Percentiles rank a stretch among this genome's conserved stretches.
These are phyloP conservation scores for Orussus abietinus DNA, from an alignment of 1,140 invertebrate species.

Conservation along the genomic window DNA sequence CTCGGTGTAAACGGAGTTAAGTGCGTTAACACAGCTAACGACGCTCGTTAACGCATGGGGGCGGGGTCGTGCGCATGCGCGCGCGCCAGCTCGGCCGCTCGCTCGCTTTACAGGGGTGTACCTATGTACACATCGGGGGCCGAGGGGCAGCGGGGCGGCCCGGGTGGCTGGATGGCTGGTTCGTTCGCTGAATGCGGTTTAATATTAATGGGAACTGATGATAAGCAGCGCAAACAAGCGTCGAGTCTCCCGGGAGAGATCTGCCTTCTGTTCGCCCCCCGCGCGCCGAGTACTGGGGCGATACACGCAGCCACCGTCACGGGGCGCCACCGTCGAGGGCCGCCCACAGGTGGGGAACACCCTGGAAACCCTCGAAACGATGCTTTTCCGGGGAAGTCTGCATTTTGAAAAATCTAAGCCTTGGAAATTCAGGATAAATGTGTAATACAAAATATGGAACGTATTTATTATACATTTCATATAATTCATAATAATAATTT, in stretches of 20 bases:
- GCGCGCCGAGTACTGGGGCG: slow-evolving; percentile 47
- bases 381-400: no score
- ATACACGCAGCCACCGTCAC: slow-evolving; percentile 34
- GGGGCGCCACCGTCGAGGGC: background rate
- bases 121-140: slow-evolving; percentile 31
- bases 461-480: no score
- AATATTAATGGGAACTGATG: slow-evolving; percentile 56
- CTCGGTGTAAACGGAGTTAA: no score
- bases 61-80: no score
- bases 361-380: no score
- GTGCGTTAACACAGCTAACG: no score
- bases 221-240: slow-evolving; percentile 56
- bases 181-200: slow-evolving; percentile 54
- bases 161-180: slow-evolving; percentile 26
- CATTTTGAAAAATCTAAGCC: no score
- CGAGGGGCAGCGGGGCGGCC: slow-evolving; percentile 29
- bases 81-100: background rate
- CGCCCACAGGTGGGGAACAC: background rate
- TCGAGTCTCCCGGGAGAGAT: slow-evolving; percentile 53
- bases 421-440: no score
- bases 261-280: slow-evolving; percentile 54
- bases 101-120: slow-evolving; percentile 27
- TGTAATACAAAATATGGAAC: no score
- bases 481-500: no score
- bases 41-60: no score